These are phyloP conservation scores for Graptemys geographica DNA, from an alignment of 2,797 vertebrate genomes.

Conservation along the genomic window DNA sequence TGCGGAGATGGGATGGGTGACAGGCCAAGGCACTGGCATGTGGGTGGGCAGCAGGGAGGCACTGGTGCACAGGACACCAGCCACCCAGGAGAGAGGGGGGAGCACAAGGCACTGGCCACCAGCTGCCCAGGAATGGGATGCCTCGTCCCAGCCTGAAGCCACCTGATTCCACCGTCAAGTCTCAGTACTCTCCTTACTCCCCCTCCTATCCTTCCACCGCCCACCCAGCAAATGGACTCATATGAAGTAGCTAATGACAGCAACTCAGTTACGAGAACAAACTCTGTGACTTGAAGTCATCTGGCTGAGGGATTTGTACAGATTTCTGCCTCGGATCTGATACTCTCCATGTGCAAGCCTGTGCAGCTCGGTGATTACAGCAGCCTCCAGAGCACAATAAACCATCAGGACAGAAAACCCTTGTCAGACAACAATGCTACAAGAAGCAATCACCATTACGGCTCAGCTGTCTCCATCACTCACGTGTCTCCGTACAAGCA, in stretches of 20 bases:
- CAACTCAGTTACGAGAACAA: slow-evolving; percentile 2
- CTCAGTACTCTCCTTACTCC: neutral
- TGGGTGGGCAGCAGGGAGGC: neutral
- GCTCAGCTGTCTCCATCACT: neutral
- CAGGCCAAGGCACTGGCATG: neutral
- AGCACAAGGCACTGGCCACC: neutral
- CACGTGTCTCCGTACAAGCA: neutral
- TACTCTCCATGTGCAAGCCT: neutral
- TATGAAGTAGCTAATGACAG: neutral
- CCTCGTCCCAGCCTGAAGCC: neutral
- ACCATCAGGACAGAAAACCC: neutral
- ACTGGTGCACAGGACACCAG: neutral
- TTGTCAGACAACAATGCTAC: slow-evolving; percentile 7
- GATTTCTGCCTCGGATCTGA: neutral
- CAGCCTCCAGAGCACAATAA: slow-evolving; percentile 12
- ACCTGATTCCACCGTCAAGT: neutral
- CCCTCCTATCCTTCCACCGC: neutral
- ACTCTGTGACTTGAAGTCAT: slow-evolving; percentile 15
- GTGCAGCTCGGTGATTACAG: slow-evolving; percentile 23
- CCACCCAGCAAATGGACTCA: neutral
- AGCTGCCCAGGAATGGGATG: neutral
- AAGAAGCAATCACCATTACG: neutral
- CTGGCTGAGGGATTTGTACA: neutral
- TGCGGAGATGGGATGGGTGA: neutral
- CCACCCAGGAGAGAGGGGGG: neutral